These are phyloP conservation scores for Sebastes ruberrimus DNA, from an alignment of 2,797 vertebrate genomes.

Conservation along the genomic window DNA sequence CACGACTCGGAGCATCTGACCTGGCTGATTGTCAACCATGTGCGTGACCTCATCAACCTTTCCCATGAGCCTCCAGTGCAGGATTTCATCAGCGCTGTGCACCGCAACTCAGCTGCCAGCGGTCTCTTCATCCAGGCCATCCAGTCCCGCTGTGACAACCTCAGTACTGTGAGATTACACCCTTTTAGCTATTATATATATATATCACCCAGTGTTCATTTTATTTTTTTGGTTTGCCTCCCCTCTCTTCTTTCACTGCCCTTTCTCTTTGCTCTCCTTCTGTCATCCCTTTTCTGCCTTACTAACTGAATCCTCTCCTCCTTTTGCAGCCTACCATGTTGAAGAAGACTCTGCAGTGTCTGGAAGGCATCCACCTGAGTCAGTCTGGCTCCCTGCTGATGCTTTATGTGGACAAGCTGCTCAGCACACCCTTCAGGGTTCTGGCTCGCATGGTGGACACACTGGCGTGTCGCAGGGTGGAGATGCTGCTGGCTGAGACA, in stretches of 20 bases:
- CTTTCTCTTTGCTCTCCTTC: background rate
- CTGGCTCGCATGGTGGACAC: constrained; percentile 97
- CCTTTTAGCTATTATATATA: background rate
- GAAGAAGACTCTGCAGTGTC: constrained; percentile 95
- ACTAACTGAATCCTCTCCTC: background rate
- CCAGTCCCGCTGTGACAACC: constrained; percentile 97
- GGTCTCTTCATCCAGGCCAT: constrained; percentile 99
- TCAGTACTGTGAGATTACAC: constrained; percentile 70
- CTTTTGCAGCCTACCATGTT: constrained; percentile 89
- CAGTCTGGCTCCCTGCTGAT: constrained; percentile 95
- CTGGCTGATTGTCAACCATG: constrained; percentile 97
- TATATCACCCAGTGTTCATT: too few species aligned
- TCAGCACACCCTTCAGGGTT: constrained; percentile 93
- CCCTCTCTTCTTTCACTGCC: background rate
- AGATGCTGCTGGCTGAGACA: constrained; percentile 96
- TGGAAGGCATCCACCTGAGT: constrained; percentile 97
- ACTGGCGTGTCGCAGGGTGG: constrained; percentile 94
- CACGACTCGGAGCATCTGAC: constrained; percentile 98
- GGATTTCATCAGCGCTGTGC: constrained; percentile 97
- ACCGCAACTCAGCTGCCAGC: constrained; percentile 96
- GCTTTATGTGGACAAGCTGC: constrained; percentile 93
- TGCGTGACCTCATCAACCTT: constrained; percentile 94
- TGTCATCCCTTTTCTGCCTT: background rate
- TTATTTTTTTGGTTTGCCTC: background rate
- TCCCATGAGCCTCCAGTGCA: constrained; percentile 98